These are phyloP conservation scores for Atherinomorus stipes DNA, from an alignment of 2,113 vertebrate genomes.

Conservation along the genomic window DNA sequence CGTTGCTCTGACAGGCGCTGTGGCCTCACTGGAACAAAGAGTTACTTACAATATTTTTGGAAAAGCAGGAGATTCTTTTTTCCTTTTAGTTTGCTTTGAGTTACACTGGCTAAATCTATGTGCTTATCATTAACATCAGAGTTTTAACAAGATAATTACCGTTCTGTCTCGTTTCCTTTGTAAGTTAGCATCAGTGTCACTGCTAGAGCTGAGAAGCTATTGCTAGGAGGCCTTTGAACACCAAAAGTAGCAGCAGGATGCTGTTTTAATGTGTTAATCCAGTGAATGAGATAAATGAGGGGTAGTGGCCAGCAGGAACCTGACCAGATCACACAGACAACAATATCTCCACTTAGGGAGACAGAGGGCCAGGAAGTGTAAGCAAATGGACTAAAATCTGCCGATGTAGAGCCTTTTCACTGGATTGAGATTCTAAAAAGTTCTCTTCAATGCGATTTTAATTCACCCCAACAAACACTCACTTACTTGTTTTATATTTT, in stretches of 20 bases:
- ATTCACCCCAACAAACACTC: neutral
- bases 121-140: neutral
- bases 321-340: constrained; percentile 57
- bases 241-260: constrained; percentile 53
- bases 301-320: constrained; percentile 37
- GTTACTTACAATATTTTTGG: constrained; percentile 1
- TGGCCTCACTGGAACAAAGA: constrained; percentile 7
- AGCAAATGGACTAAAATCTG: neutral
- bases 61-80: constrained; percentile 1
- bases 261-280: constrained; percentile 67
- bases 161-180: neutral
- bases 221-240: constrained; percentile 54
- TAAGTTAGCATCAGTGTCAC: constrained; percentile 11
- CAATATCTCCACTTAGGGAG: constrained; percentile 51
- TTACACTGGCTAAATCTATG: neutral
- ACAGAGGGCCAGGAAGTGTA: constrained; percentile 51
- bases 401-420: neutral
- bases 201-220: constrained; percentile 38
- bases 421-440: too few species aligned
- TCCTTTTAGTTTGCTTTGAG: neutral
- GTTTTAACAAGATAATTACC: neutral
- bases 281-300: constrained; percentile 64
- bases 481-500: neutral
- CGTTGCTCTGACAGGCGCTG: constrained; percentile 24
- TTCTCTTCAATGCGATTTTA: too few species aligned